Evolutionary conservation across 1,140 invertebrate species (phyloP), one percentile per base, ranked within the genome.

Genomic region (Himalopsyche phryganea): DNA sequence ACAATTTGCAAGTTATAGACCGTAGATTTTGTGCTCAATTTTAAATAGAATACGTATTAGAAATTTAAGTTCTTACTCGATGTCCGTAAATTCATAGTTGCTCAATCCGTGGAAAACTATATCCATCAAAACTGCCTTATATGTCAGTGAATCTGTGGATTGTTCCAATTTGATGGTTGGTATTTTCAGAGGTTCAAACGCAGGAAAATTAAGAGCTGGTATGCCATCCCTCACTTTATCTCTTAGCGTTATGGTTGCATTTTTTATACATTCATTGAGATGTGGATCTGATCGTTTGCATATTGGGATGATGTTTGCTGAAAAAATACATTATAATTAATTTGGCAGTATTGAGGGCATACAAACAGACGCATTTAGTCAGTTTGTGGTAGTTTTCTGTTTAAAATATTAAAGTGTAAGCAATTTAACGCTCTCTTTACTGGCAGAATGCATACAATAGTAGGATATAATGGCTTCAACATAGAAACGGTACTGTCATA

Each of bases 61-160:
- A 28, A 28, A 28, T 28, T 5, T 28, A 28, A 28, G 23, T 28
- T n/a, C 75, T 76, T 66, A 78, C 76, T 76, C 70, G 19, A 78
- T 61, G 40, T 75, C 71, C 63, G 74, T 75, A 50, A 78, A 74
- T 0, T 71, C 71, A 59, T 74, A 78, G 48, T 77, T 70, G 0
- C 73, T 76, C 0, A 78, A 66, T 49, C 76, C 76, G 15, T 68
- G 63, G 1, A 78, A 20, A n/a, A 60, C 66, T 1, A 76, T 66
- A 20, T 78, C 74, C 5, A 74, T 69, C 1, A 78, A 65, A 69
- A 75, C 73, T 2, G 75, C 75, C 47, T 78, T 76, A 53, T 75
- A 78, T 4, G 53, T 41, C 2, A 58, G 41, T 6, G 33, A 35
- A 10, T 64, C 50, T 1, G 52, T 64, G 5, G 32, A 36, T 18